Base-by-base conservation (phyloP, 2,888 invertebrate species). In the Ichneumon xanthorius region DNA sequence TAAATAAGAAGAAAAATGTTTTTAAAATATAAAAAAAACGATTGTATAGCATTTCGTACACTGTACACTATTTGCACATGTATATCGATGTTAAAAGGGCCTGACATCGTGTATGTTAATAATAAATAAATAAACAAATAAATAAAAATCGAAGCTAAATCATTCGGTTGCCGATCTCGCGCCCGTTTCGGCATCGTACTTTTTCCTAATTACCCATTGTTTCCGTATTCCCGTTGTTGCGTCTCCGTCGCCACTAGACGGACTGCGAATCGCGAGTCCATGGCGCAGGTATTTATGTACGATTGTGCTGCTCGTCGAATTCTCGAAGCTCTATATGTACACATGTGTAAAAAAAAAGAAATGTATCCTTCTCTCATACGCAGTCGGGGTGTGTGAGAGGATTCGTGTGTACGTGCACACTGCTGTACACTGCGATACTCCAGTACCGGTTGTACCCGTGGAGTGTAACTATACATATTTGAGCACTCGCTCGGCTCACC, bases 181-280 rank as follows among this genome's bases (percentile, higher is more conserved):
- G 75, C 19, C 65, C 48, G 70, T 84, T 80, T 80, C 72, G 45
- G 33, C 68, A 63, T 67, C 50, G 40, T 68, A 70, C 19, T 22
- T 78, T 81, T 86, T 70, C 67, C 73, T 86, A 84, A 84, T 84
- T 84, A 80, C 78, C 86, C 79, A 82, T 86, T 86, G 86, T 84
- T 81, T 82, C 40, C 50, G 55, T 80, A 78, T 86, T 83, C 67
- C 73, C 63, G 58, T 37, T 37, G 83, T 72, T 75, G 48, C 58
- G 11, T 30, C 45, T 68, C 19, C 45, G 45, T 58, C 58, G 58
- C 68, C 63, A 70, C 55, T 65, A 73, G 55, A 22, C 67, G 55
- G 73, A 80, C 67, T 16, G 45, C n/a, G 67, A 68, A 26, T 58
- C 67, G 33, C 55, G 73, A 73, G 65, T 30, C 4, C 33, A 45